These are phyloP conservation scores for Eristalis pertinax DNA, from an alignment of 2,888 invertebrate genomes.

Conservation along the genomic window DNA sequence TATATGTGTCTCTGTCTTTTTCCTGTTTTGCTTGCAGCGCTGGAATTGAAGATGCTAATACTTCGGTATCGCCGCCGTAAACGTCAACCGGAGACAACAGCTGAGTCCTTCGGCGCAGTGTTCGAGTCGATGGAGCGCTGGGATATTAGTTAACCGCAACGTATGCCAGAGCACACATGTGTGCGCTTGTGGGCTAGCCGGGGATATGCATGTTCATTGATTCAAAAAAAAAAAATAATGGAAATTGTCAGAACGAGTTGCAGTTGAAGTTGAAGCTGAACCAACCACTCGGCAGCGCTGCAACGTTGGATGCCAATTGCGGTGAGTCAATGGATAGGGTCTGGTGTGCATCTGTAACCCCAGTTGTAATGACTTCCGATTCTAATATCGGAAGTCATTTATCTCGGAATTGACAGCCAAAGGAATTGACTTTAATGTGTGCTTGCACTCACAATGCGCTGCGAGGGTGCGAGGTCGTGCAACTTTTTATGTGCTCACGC, in stretches of 20 bases:
- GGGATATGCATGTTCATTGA: slow-evolving; percentile 53
- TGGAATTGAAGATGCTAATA: slow-evolving; percentile 71
- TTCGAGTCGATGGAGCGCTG: not conserved
- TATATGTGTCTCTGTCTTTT: slow-evolving; percentile 2
- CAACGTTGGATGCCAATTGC: not conserved
- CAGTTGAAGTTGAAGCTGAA: slow-evolving; percentile 7
- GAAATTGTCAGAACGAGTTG: slow-evolving; percentile 2
- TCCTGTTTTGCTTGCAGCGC: slow-evolving; percentile 31
- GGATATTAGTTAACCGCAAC: slow-evolving; percentile 67
- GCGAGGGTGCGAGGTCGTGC: not conserved
- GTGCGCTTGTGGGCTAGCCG: slow-evolving; percentile 22
- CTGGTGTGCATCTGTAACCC: not conserved
- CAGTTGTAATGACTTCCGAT: slow-evolving; percentile 14
- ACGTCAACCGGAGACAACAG: slow-evolving; percentile 55
- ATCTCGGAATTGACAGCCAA: slow-evolving; percentile 53
- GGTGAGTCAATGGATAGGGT: slow-evolving; percentile 34
- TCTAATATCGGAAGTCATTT: slow-evolving; percentile 38
- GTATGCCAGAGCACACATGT: slow-evolving; percentile 39
- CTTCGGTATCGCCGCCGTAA: slow-evolving; percentile 58
- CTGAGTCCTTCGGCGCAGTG: slow-evolving; percentile 32
- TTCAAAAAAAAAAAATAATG: slow-evolving; percentile 24
- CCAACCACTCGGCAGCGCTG: not conserved
- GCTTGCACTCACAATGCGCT: slow-evolving; percentile 10
- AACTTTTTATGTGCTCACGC: slow-evolving; percentile 27
- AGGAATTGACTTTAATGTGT: slow-evolving; percentile 55